Conservation (phyloP, 1,140 invertebrate species). For the Drosophila paulistorum region DNA sequence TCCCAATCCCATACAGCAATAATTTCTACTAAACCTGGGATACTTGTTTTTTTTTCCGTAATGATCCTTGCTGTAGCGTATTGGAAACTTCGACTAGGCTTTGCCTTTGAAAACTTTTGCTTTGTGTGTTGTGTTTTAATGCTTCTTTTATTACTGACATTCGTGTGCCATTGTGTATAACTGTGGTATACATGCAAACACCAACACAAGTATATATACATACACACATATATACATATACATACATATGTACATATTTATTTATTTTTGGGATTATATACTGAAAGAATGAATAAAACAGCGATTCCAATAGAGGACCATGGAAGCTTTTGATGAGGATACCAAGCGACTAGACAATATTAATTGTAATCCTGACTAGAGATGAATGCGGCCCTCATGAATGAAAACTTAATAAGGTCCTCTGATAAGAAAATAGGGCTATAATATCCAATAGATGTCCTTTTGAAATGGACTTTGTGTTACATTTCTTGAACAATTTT, state of each 20-base stretch:
- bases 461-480: no score
- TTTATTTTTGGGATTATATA: constrained; percentile 37
- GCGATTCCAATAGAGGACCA: not conserved
- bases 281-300: constrained; percentile 9
- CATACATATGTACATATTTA: not conserved
- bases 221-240: not conserved
- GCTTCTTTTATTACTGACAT: constrained; percentile 54
- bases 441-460: no score
- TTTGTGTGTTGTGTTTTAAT: constrained; percentile 41
- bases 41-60: no score
- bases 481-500: no score
- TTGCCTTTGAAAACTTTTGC: constrained; percentile 13
- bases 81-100: constrained; percentile 21
- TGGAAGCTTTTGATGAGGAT: not conserved
- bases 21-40: no score
- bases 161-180: constrained; percentile 47
- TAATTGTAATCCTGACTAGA: constrained; percentile 3
- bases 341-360: not conserved
- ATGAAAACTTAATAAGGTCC: no score
- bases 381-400: not conserved
- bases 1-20: no score
- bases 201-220: not conserved
- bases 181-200: constrained; percentile 3
- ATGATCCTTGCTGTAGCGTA: not conserved
- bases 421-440: no score